Percentiles rank a stretch among this genome's conserved stretches.
phyloP scores from a whole-genome alignment of 2,888 invertebrate genomes.

The Hemistola chrysoprasaria region DNA sequence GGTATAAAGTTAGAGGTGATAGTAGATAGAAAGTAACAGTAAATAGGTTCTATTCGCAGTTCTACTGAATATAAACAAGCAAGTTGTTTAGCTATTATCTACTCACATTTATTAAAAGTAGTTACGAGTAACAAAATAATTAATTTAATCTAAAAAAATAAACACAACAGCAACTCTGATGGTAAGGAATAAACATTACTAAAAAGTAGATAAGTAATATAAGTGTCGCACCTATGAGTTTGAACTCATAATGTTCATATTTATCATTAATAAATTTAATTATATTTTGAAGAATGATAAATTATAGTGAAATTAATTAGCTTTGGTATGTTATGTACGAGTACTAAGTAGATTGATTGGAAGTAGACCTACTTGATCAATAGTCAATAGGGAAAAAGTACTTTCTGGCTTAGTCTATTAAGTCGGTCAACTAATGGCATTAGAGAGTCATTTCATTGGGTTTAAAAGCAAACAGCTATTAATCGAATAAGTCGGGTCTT shows the following conservation, averaged over 20 bases:
- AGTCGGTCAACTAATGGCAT: slow-evolving; percentile 32
- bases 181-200: slow-evolving; percentile 1
- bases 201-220: not conserved
- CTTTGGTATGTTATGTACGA: no score
- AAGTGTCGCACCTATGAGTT: no score
- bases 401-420: slow-evolving; percentile 10
- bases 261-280: no score
- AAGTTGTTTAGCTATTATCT: no score
- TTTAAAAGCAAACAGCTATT: slow-evolving; percentile 58
- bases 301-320: no score
- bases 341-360: no score
- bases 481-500: slow-evolving; percentile 59
- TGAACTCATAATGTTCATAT: no score
- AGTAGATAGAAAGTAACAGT: no score
- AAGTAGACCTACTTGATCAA: slow-evolving; percentile 4
- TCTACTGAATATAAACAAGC: slow-evolving; percentile 18
- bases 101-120: no score
- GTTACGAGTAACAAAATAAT: slow-evolving; percentile 12
- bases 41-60: no score
- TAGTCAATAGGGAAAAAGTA: slow-evolving; percentile 15
- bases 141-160: slow-evolving; percentile 13
- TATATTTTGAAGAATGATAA: no score
- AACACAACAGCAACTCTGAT: slow-evolving; percentile 16
- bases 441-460: slow-evolving; percentile 39
- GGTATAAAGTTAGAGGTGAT: no score